Evolutionary conservation across 2,888 invertebrate genomes (phyloP).

Genomic region (Agonopterix alstromeriana): DNA sequence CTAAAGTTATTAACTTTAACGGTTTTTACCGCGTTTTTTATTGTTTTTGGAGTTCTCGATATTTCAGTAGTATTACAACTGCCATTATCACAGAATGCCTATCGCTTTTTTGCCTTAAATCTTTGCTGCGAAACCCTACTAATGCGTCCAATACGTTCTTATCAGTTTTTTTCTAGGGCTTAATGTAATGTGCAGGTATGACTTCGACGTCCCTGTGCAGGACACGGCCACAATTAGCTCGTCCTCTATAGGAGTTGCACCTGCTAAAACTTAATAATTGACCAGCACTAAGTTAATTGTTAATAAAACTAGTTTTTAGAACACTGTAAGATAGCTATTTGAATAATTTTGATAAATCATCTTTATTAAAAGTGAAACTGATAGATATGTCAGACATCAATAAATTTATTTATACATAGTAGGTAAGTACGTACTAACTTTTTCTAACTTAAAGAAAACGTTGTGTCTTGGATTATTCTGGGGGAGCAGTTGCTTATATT

Average conservation of each 20-base stretch:
- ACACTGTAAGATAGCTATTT: slow-evolving; percentile 5
- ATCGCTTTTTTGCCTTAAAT: too few species aligned
- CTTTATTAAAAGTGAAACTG: too few species aligned
- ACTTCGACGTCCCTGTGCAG: slow-evolving; percentile 22
- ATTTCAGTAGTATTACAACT: too few species aligned
- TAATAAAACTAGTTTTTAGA: slow-evolving; percentile 33
- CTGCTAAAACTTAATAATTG: slow-evolving; percentile 60
- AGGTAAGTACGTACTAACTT: too few species aligned
- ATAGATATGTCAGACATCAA: not conserved
- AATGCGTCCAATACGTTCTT: slow-evolving; percentile 4
- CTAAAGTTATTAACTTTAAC: too few species aligned
- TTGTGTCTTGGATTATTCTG: too few species aligned
- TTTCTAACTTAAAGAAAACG: too few species aligned
- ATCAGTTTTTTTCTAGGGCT: slow-evolving; percentile 33
- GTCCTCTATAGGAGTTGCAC: slow-evolving; percentile 55
- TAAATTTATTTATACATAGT: too few species aligned
- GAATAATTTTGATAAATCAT: not conserved
- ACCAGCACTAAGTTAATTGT: slow-evolving; percentile 37
- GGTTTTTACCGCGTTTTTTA: too few species aligned
- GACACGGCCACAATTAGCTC: slow-evolving; percentile 46
- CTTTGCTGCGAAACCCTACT: not conserved
- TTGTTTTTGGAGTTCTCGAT: too few species aligned
- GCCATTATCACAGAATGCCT: too few species aligned
- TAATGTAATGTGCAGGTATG: slow-evolving; percentile 49
- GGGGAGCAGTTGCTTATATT: too few species aligned